Conservation (phyloP, 53 echinoderm and acorn worm genomes). For the Mesocentrotus franciscanus region DNA sequence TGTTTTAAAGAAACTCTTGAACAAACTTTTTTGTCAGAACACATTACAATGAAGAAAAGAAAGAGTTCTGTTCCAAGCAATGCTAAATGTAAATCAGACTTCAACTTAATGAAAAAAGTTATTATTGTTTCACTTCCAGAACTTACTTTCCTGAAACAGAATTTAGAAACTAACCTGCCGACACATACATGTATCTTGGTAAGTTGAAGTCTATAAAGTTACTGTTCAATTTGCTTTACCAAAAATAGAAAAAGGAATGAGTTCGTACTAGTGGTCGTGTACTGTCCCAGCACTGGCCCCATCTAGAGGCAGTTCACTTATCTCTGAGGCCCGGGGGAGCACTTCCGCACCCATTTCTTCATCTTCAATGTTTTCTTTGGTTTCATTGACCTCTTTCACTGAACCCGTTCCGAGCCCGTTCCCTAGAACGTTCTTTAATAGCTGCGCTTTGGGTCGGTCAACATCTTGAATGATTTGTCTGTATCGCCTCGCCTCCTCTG, state of each 20-base stretch:
- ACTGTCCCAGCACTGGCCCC: not conserved
- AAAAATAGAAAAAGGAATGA: not conserved
- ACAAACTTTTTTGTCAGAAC: too few relatives aligned
- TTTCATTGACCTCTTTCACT: slow-evolving; percentile 3
- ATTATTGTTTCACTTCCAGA: not conserved
- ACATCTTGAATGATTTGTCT: not conserved
- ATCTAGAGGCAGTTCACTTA: not conserved
- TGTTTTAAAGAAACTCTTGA: too few relatives aligned
- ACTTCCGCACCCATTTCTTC: slow-evolving; percentile 19
- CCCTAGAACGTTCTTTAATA: slow-evolving; percentile 59
- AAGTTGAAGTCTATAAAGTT: not conserved
- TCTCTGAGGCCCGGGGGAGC: not conserved
- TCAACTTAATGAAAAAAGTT: not conserved
- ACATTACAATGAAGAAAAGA: not conserved
- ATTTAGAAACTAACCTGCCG: too few relatives aligned
- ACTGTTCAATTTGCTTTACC: not conserved
- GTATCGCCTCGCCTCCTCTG: slow-evolving; percentile 52
- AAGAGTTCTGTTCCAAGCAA: not conserved
- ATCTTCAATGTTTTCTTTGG: not conserved
- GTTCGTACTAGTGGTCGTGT: not conserved
- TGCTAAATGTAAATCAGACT: not conserved
- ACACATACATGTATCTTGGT: not conserved
- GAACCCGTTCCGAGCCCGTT: slow-evolving; percentile 19
- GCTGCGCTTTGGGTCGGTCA: slow-evolving; percentile 49
- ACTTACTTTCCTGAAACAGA: too few relatives aligned